Percentiles rank a stretch among this genome's conserved stretches.
These are phyloP conservation scores for Drosophila nannoptera DNA, from an alignment of 1,140 invertebrate species.

Conservation along the genomic window DNA sequence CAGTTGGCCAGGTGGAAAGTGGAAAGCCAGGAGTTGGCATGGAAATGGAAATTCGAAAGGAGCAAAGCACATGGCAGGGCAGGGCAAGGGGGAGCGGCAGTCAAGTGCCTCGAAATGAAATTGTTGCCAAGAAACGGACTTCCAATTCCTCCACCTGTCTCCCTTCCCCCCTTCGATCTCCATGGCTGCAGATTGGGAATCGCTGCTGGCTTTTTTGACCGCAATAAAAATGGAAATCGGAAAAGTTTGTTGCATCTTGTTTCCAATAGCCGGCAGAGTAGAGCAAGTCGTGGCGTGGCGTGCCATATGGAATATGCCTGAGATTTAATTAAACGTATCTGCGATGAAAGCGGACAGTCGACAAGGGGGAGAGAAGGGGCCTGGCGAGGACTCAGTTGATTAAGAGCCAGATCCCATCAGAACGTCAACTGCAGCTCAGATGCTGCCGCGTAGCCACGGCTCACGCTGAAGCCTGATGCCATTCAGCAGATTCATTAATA, in stretches of 20 bases:
- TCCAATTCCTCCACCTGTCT: not conserved
- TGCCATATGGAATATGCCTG: slow-evolving; percentile 41
- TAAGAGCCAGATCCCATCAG: slow-evolving; percentile 52
- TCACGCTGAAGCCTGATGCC: slow-evolving; percentile 15
- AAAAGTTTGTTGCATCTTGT: slow-evolving; percentile 53
- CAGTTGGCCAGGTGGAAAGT: slow-evolving; percentile 11
- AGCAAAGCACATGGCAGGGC: slow-evolving; percentile 9
- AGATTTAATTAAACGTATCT: slow-evolving; percentile 73
- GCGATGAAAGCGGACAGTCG: slow-evolving; percentile 27
- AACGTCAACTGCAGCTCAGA: slow-evolving; percentile 14
- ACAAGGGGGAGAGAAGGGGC: not conserved
- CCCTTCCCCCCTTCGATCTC: slow-evolving; percentile 11
- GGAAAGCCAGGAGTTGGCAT: slow-evolving; percentile 42
- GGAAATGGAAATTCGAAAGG: slow-evolving; percentile 11
- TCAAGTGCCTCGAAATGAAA: slow-evolving; percentile 58
- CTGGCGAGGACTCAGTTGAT: slow-evolving; percentile 45
- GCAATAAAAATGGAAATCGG: slow-evolving; percentile 74
- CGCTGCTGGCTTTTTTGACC: slow-evolving; percentile 36
- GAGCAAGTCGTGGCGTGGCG: slow-evolving; percentile 5
- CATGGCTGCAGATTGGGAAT: slow-evolving; percentile 23
- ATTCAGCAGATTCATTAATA: slow-evolving; percentile 57
- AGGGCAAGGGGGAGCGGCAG: slow-evolving; percentile 5
- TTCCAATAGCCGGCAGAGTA: slow-evolving; percentile 17
- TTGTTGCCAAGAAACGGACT: slow-evolving; percentile 55
- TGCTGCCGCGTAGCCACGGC: slow-evolving; percentile 3